Evolutionary conservation across 2,888 invertebrate genomes (phyloP).

Genomic region (Drosophila siamana): DNA sequence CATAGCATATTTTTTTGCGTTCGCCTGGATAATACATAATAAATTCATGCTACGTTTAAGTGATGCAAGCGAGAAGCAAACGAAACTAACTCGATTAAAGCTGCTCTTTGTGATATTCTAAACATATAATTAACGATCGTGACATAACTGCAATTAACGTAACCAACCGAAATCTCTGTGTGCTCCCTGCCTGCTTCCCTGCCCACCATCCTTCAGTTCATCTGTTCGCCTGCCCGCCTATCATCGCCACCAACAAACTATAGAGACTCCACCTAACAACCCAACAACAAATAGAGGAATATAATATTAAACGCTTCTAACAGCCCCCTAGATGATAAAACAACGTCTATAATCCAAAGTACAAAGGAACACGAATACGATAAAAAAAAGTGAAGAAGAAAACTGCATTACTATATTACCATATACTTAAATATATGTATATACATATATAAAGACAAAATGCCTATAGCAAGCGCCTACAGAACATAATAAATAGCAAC

Average conservation of each 20-base stretch:
- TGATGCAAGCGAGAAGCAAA: constrained; percentile 24
- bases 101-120: constrained; percentile 59
- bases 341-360: constrained; percentile 78
- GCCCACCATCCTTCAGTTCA: constrained; percentile 51
- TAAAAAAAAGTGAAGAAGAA: constrained; percentile 31
- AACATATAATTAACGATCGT: constrained; percentile 43
- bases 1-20: constrained; percentile 48
- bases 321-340: constrained; percentile 44
- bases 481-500: constrained; percentile 68
- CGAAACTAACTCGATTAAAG: constrained; percentile 27
- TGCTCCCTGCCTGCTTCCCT: constrained; percentile 50
- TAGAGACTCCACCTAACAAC: constrained; percentile 38
- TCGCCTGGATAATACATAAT: constrained; percentile 28
- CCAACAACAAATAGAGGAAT: background rate
- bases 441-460: constrained; percentile 14
- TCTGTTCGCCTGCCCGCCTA: constrained; percentile 37
- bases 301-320: constrained; percentile 31
- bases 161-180: constrained; percentile 23
- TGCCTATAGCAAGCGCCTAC: constrained; percentile 40
- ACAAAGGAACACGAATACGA: constrained; percentile 58
- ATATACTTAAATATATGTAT: constrained; percentile 20
- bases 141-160: constrained; percentile 5
- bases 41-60: constrained; percentile 13
- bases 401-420: too few relatives aligned
- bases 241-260: constrained; percentile 60